Percentiles rank a stretch among this genome's conserved stretches.
Evolutionary conservation across 2,888 invertebrate species (phyloP).

Genomic region (Drosophila parthenogenetica): DNA sequence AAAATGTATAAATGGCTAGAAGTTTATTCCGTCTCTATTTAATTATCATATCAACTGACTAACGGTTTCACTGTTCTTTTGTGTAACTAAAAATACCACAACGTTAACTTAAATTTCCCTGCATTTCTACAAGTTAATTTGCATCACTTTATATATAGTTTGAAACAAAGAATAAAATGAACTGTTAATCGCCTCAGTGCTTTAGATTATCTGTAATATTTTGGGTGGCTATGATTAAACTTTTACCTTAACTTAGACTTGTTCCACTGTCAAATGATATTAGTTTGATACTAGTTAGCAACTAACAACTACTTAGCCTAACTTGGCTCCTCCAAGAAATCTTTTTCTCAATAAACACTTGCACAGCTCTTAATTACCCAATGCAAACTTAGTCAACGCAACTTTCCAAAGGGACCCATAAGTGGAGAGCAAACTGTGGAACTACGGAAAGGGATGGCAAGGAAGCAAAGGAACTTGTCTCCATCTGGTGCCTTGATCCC

Average conservation of each 20-base stretch:
- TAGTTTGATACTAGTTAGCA: slow-evolving; percentile 54
- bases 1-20: too few relatives aligned
- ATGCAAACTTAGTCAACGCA: slow-evolving; percentile 73
- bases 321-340: slow-evolving; percentile 47
- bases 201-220: slow-evolving; percentile 53
- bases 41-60: too few relatives aligned
- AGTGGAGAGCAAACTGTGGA: slow-evolving; percentile 1
- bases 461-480: slow-evolving; percentile 10
- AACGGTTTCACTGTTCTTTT: too few relatives aligned
- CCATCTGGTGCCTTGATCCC: slow-evolving; percentile 29
- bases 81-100: background rate
- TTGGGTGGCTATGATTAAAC: slow-evolving; percentile 38
- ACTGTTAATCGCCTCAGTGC: slow-evolving; percentile 35
- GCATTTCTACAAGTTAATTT: background rate
- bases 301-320: slow-evolving; percentile 62
- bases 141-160: background rate
- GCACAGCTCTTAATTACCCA: slow-evolving; percentile 79
- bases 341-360: slow-evolving; percentile 76
- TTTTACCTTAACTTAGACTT: slow-evolving; percentile 25
- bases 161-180: slow-evolving; percentile 31
- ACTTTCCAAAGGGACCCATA: slow-evolving; percentile 13
- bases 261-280: slow-evolving; percentile 24
- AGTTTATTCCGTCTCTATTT: too few relatives aligned
- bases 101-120: background rate
- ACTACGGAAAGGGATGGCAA: background rate